These are phyloP conservation scores for Sminthurides aquaticus DNA, from an alignment of 2,888 invertebrate genomes.

Conservation along the genomic window DNA sequence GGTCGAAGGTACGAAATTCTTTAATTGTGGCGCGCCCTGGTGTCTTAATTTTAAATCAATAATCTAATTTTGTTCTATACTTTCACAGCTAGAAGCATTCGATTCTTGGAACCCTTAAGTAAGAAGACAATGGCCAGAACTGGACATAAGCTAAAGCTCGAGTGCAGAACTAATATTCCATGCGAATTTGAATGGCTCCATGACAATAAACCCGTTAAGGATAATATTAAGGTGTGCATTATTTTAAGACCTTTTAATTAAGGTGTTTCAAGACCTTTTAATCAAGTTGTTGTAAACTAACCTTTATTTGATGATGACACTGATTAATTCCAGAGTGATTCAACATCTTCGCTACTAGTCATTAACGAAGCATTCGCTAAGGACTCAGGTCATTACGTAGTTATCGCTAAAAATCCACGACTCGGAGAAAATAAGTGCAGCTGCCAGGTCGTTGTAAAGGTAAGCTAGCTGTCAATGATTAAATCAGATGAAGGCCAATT, in stretches of 20 bases:
- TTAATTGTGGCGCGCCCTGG: too few species aligned
- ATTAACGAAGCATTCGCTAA: background rate
- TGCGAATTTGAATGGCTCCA: conserved; percentile 19
- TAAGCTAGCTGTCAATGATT: too few species aligned
- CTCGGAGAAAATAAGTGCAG: conserved; percentile 18
- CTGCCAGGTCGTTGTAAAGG: conserved; percentile 16
- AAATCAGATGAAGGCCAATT: too few species aligned
- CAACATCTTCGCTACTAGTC: background rate
- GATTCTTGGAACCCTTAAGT: conserved; percentile 53
- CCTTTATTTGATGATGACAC: too few species aligned
- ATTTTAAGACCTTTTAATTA: too few species aligned
- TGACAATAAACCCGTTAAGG: conserved; percentile 10
- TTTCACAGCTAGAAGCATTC: conserved; percentile 49
- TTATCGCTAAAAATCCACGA: conserved; percentile 11
- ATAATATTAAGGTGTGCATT: conserved; percentile 20
- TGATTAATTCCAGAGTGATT: background rate
- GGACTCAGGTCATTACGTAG: conserved; percentile 9
- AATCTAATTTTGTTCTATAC: too few species aligned
- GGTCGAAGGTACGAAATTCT: conserved; percentile 58
- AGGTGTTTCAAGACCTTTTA: too few species aligned
- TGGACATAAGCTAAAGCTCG: conserved; percentile 64
- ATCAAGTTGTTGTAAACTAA: too few species aligned
- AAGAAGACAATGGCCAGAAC: conserved; percentile 63
- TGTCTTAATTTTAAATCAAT: too few species aligned
- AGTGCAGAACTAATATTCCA: conserved; percentile 50